Conservation (phyloP, 1,140 invertebrate genomes). For the Leptopilina boulardi region DNA sequence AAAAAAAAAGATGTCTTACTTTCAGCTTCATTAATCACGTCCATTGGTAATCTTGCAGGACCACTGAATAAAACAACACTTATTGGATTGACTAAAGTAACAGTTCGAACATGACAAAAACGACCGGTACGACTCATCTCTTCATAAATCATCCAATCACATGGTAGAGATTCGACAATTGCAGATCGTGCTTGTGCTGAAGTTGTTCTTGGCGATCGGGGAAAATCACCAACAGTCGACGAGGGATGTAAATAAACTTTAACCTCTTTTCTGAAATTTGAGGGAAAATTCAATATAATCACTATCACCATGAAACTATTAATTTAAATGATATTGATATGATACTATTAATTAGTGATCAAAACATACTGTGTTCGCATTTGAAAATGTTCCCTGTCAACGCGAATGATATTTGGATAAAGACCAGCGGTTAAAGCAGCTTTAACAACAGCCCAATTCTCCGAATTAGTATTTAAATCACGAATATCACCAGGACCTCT, state of each 20-base stretch:
- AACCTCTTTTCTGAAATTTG: conserved; percentile 80
- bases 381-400: conserved; percentile 78
- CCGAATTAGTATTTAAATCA: conserved; percentile 88
- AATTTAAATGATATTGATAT: no score
- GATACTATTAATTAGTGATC: no score
- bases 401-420: conserved; percentile 90
- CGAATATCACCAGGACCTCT: conserved; percentile 83
- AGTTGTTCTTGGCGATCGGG: conserved; percentile 67
- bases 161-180: conserved; percentile 78
- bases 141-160: conserved; percentile 91
- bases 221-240: conserved; percentile 80
- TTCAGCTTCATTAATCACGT: conserved; percentile 78
- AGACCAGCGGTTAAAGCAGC: conserved; percentile 90
- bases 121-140: conserved; percentile 84
- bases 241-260: conserved; percentile 86
- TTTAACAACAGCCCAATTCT: conserved; percentile 95
- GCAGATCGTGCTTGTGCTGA: conserved; percentile 68
- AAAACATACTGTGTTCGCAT: conserved; percentile 79
- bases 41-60: conserved; percentile 80
- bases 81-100: conserved; percentile 87
- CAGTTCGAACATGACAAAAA: conserved; percentile 83
- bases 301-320: conserved; percentile 6
- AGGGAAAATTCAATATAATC: conserved; percentile 2
- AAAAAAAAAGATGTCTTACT: conserved; percentile 59
- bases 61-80: conserved; percentile 89